Percentiles rank a stretch among this genome's conserved stretches.
Conservation (phyloP, 2,113 vertebrate genomes). For the Myocastor coypus region DNA sequence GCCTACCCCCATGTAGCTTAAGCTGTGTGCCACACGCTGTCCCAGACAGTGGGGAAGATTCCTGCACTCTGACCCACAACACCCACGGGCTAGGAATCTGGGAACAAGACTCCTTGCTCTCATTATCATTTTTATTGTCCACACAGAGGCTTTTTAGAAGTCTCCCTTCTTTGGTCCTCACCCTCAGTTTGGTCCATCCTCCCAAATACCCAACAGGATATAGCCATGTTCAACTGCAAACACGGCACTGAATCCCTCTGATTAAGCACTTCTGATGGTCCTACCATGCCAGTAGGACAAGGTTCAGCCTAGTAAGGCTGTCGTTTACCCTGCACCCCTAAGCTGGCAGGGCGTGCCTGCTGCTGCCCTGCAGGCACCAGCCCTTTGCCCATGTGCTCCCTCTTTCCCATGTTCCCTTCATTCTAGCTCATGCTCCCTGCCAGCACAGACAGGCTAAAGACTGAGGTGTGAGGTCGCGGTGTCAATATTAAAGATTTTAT, state of each 20-base stretch:
- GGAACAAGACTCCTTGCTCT: not conserved
- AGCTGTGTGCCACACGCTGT: not conserved
- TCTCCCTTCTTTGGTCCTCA: not conserved
- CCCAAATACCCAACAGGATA: not conserved
- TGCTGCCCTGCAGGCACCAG: not conserved
- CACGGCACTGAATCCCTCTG: not conserved
- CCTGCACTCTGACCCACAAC: too few species aligned
- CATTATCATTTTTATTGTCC: not conserved
- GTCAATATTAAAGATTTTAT: not conserved
- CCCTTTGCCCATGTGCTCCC: not conserved
- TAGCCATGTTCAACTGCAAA: not conserved
- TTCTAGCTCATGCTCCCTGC: not conserved
- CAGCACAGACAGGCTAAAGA: not conserved
- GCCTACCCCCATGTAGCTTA: not conserved
- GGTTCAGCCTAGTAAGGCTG: not conserved
- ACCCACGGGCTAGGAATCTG: not conserved
- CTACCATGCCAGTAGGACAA: not conserved
- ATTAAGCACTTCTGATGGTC: not conserved
- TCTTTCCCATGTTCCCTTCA: not conserved
- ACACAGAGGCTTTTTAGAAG: not conserved
- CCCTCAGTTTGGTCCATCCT: not conserved
- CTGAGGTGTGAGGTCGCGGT: accelerated
- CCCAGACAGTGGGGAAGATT: not conserved
- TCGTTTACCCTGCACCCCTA: not conserved
- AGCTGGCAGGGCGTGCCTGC: not conserved